A percentile compares a stretch with the other conserved stretches of the same genome.
phyloP scores from a whole-genome alignment of 2,113 vertebrate genomes.

The Sander vitreus region DNA sequence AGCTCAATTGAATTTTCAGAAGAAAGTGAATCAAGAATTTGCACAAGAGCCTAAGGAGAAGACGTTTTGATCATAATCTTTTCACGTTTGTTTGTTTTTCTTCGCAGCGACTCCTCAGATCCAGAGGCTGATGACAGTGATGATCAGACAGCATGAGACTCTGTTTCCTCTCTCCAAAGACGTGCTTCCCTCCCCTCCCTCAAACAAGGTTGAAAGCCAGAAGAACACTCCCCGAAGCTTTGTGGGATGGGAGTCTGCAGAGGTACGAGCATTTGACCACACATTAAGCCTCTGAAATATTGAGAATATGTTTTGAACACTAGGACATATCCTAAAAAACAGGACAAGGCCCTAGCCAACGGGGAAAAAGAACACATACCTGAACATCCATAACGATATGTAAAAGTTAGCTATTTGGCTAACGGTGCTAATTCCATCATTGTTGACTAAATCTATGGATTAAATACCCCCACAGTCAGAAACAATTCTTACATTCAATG shows the following conservation, averaged over 20 bases:
- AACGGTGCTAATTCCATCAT: background rate
- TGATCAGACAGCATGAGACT: constrained; percentile 92
- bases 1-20: constrained; percentile 8
- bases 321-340: no score
- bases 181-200: constrained; percentile 74
- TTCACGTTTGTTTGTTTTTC: constrained; percentile 34
- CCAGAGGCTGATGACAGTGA: constrained; percentile 95
- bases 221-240: constrained; percentile 88
- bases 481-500: background rate
- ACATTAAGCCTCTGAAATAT: fast-evolving
- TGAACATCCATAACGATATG: no score
- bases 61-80: constrained; percentile 21
- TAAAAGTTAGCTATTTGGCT: background rate
- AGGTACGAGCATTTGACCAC: constrained; percentile 63
- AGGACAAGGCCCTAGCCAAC: no score
- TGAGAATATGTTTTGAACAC: no score
- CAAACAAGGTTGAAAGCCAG: constrained; percentile 80
- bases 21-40: constrained; percentile 7
- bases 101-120: constrained; percentile 92
- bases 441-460: background rate
- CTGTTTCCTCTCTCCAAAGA: constrained; percentile 93
- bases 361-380: no score
- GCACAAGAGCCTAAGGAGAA: constrained; percentile 9
- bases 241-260: constrained; percentile 94
- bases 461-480: background rate